phyloP scores from a whole-genome alignment of 2,888 invertebrate species.

The Micropterix aruncella region DNA sequence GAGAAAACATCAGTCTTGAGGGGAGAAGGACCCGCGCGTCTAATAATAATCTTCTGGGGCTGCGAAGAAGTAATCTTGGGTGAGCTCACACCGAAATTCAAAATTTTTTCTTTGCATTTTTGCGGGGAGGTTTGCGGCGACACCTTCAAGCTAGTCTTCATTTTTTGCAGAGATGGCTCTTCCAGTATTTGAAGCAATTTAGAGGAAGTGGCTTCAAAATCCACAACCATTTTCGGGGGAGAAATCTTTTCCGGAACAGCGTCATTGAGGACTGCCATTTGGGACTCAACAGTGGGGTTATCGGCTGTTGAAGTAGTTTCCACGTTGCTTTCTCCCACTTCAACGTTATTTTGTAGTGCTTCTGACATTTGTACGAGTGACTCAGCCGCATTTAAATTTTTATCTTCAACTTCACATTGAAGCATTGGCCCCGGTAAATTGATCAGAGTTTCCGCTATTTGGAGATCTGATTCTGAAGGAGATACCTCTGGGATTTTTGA shows the following conservation, averaged over 20 bases:
- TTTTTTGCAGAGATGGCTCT: slow-evolving; percentile 27
- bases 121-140: slow-evolving; percentile 22
- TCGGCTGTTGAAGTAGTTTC: not conserved
- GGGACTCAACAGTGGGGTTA: slow-evolving; percentile 15
- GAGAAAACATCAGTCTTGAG: slow-evolving; percentile 18
- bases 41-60: slow-evolving; percentile 31
- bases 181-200: slow-evolving; percentile 43
- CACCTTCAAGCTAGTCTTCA: slow-evolving; percentile 16
- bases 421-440: slow-evolving; percentile 25
- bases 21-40: slow-evolving; percentile 22
- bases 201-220: slow-evolving; percentile 30
- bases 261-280: slow-evolving; percentile 15
- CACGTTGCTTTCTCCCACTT: slow-evolving; percentile 1
- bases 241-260: slow-evolving; percentile 9
- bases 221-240: slow-evolving; percentile 12
- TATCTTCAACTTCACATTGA: slow-evolving; percentile 22
- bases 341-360: slow-evolving; percentile 4
- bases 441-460: slow-evolving; percentile 34
- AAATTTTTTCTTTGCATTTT: slow-evolving; percentile 29
- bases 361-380: slow-evolving; percentile 38
- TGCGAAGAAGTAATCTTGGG: slow-evolving; percentile 22
- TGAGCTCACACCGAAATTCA: slow-evolving; percentile 20
- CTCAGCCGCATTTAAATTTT: slow-evolving; percentile 35
- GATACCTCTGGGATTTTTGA: slow-evolving; percentile 7
- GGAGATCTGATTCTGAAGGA: slow-evolving; percentile 34